Evolutionary conservation across 2,797 vertebrate species (phyloP), one percentile per base, ranked within the genome.

Genomic region (Helostoma temminkii): DNA sequence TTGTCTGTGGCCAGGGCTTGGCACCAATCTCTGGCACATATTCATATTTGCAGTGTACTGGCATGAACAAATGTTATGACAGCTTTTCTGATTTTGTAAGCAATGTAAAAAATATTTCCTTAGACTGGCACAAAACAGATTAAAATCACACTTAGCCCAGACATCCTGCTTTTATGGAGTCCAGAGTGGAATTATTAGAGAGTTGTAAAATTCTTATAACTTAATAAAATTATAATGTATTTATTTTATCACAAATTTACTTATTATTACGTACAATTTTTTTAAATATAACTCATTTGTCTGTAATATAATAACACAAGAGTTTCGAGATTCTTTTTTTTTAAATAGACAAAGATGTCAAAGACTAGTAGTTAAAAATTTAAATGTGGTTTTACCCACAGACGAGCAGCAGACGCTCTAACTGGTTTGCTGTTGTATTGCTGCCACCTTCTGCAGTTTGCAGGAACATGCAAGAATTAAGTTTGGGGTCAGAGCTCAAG

Each of bases 371-470:
- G 37, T 49, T 47, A 15, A 16, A 48, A 9, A 3, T 26, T n/a
- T 3, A 26, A 26, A 26, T 25, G 15, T 12, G 14, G 5, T 4
- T 37, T 12, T 4, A 15, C 14, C 36, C 36, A 37, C 36, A 15
- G 11, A 15, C 12, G 12, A 15, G 36, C 36, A 37, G 36, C 14
- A 14, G 36, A 4, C 3, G 52, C 32, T 58, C 39, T 65, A 36
- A 69, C 57, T 70, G 60, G 41, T 6, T 42, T 2, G 25, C 18
- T 30, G 24, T 42, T 15, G 6, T 45, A 16, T 30, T 80, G 78
- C 84, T 85, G 78, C 82, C 80, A 71, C 71, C 80, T 76, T 55
- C 76, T 80, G 82, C 53, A 60, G 19, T 10, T 21, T 37, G 53
- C 36, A 56, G 48, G 66, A 60, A 80, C 46, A 69, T 43, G 34